Percentiles rank a stretch among this genome's conserved stretches.
These are phyloP conservation scores for Equus quagga DNA, from an alignment of 2,113 vertebrate species.

Conservation along the genomic window DNA sequence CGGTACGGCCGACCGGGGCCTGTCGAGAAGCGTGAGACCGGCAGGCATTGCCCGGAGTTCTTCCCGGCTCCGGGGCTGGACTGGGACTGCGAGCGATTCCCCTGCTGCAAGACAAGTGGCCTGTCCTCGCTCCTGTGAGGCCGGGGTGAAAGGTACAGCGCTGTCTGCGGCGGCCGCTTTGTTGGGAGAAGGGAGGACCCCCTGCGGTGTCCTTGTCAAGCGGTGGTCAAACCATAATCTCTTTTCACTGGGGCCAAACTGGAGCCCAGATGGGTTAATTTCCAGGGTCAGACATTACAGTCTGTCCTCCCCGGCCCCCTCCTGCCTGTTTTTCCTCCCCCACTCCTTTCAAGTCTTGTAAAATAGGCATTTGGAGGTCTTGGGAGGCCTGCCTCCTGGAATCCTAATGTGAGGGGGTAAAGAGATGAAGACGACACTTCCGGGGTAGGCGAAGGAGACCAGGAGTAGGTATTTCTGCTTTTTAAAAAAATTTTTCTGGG, in stretches of 20 bases:
- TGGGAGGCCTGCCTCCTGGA: conserved; percentile 71
- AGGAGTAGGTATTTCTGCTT: conserved; percentile 53
- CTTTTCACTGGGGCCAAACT: conserved; percentile 80
- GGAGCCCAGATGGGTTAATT: conserved; percentile 75
- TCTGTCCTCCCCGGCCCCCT: conserved; percentile 48
- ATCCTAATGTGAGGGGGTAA: conserved; percentile 56
- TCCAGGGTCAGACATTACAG: conserved; percentile 70
- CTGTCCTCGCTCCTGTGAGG: conserved; percentile 58
- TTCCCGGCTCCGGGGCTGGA: not conserved
- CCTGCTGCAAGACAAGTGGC: conserved; percentile 31
- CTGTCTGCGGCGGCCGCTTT: conserved; percentile 57
- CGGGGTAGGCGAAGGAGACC: not conserved
- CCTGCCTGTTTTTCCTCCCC: conserved; percentile 59
- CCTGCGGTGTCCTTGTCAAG: conserved; percentile 76
- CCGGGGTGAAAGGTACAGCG: conserved; percentile 65
- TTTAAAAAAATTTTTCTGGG: conserved; percentile 17
- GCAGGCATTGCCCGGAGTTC: conserved; percentile 12
- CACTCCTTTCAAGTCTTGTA: conserved; percentile 73
- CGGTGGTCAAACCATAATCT: conserved; percentile 78
- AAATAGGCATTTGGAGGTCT: conserved; percentile 75
- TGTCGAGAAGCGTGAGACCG: conserved; percentile 33
- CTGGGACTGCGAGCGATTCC: not conserved
- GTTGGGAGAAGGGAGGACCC: conserved; percentile 62
- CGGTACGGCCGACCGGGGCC: not conserved
- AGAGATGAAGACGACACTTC: conserved; percentile 39